A percentile compares a stretch with the other conserved stretches of the same genome.
Evolutionary conservation across 2,113 vertebrate genomes (phyloP).

Genomic region (Arothron firmamentum): DNA sequence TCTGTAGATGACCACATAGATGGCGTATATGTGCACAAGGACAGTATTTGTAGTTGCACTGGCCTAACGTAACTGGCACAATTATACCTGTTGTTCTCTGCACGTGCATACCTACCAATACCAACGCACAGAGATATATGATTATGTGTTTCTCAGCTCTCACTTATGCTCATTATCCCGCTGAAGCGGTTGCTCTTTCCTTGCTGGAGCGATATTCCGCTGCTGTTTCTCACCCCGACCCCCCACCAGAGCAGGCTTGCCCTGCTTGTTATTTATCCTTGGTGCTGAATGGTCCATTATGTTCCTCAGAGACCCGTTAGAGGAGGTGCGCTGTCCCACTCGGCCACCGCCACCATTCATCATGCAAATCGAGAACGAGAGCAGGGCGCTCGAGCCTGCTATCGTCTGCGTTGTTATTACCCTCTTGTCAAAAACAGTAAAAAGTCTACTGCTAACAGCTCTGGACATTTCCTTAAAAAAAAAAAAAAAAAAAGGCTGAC

Average conservation of each 20-base stretch:
- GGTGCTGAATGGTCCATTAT: constrained; percentile 60
- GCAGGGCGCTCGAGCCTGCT: constrained; percentile 40
- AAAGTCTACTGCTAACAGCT: constrained; percentile 64
- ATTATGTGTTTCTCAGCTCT: constrained; percentile 20
- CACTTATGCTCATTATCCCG: constrained; percentile 39
- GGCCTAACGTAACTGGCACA: no score
- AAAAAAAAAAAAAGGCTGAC: constrained; percentile 4
- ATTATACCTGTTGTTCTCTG: no score
- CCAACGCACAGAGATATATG: constrained; percentile 4
- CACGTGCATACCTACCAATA: no score
- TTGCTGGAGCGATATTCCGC: constrained; percentile 35
- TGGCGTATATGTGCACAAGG: neutral
- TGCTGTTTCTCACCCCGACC: constrained; percentile 33
- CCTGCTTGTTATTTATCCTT: constrained; percentile 64
- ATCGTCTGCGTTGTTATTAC: constrained; percentile 50
- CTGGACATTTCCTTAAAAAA: constrained; percentile 57
- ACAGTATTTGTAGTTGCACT: constrained; percentile 11
- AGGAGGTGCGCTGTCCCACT: constrained; percentile 62
- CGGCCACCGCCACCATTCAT: constrained; percentile 68
- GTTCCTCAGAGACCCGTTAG: constrained; percentile 74
- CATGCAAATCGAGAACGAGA: constrained; percentile 69
- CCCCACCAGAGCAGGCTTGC: constrained; percentile 33
- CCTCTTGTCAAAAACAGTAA: constrained; percentile 57
- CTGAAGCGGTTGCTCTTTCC: constrained; percentile 28
- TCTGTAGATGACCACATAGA: neutral